A percentile compares a stretch with the other conserved stretches of the same genome.
Evolutionary conservation across 2,113 vertebrate species (phyloP).

Genomic region (Alethe castanea): DNA sequence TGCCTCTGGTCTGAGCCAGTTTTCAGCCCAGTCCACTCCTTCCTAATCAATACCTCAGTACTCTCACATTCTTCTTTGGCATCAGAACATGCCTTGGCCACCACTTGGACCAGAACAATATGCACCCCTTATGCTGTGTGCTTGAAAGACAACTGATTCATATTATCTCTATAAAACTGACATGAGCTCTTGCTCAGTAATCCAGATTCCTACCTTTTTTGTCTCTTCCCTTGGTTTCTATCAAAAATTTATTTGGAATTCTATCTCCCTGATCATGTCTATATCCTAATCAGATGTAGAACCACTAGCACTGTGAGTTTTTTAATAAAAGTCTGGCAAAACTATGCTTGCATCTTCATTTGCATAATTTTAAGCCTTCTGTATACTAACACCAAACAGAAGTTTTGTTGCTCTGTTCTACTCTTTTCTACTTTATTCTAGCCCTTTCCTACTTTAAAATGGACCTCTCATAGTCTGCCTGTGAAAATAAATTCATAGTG

Average conservation of each 20-base stretch:
- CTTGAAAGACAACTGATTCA: neutral
- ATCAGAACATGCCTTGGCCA: neutral
- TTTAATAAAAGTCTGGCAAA: neutral
- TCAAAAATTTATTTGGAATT: neutral
- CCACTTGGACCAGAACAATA: neutral
- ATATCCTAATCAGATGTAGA: neutral
- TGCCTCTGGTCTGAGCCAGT: neutral
- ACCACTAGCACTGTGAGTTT: neutral
- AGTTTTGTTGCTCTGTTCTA: neutral
- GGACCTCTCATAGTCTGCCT: neutral
- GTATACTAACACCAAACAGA: neutral
- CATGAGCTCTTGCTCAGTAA: neutral
- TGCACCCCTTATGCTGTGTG: rapidly evolving
- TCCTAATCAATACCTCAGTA: neutral
- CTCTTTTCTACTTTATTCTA: neutral
- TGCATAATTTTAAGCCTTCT: neutral
- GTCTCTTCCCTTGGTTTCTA: neutral
- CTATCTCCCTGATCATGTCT: neutral
- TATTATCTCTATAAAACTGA: neutral
- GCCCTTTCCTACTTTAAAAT: neutral
- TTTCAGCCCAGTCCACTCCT: neutral
- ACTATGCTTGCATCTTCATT: neutral
- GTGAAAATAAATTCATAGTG: neutral
- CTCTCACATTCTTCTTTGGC: neutral
- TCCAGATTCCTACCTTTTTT: neutral